A percentile compares a stretch with the other conserved stretches of the same genome.
Evolutionary conservation across 2,797 vertebrate species (phyloP).

Genomic region (Syngnathus rostellatus): DNA sequence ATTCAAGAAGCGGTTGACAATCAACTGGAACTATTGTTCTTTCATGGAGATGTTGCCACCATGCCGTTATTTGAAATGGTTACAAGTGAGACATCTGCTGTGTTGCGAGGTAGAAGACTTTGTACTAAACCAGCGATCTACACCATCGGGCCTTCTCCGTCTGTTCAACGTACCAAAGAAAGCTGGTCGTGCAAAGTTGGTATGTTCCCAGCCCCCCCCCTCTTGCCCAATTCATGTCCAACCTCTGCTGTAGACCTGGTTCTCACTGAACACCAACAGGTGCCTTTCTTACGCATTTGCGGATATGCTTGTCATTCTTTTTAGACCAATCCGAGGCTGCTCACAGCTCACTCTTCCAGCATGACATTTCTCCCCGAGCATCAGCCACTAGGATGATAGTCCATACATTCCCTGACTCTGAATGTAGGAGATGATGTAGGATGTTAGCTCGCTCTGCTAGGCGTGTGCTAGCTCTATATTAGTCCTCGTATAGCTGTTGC

Average conservation of each 20-base stretch:
- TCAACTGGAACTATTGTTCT: slow-evolving; percentile 67
- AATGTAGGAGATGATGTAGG: slow-evolving; percentile 44
- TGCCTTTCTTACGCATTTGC: slow-evolving; percentile 55
- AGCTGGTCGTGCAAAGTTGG: slow-evolving; percentile 33
- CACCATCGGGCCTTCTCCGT: slow-evolving; percentile 54
- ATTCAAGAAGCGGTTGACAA: slow-evolving; percentile 70
- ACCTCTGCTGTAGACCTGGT: slow-evolving; percentile 31
- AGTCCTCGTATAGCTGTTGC: not conserved
- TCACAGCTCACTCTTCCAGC: slow-evolving; percentile 41
- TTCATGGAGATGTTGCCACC: slow-evolving; percentile 44
- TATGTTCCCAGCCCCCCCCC: slow-evolving; percentile 20
- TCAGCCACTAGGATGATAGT: slow-evolving; percentile 45
- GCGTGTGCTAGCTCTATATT: not conserved
- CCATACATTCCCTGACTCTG: slow-evolving; percentile 67
- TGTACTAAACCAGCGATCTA: slow-evolving; percentile 46
- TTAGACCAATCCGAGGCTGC: slow-evolving; percentile 47
- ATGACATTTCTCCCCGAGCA: slow-evolving; percentile 31
- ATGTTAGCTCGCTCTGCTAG: not conserved
- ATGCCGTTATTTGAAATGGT: slow-evolving; percentile 61
- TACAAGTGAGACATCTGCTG: slow-evolving; percentile 34
- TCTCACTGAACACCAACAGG: slow-evolving; percentile 42
- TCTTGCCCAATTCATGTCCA: too few relatives aligned
- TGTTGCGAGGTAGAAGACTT: slow-evolving; percentile 32
- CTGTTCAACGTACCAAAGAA: slow-evolving; percentile 54
- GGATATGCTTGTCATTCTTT: slow-evolving; percentile 32